These are phyloP conservation scores for Drosophila setosimentum DNA, from an alignment of 2,888 invertebrate genomes.

Conservation along the genomic window DNA sequence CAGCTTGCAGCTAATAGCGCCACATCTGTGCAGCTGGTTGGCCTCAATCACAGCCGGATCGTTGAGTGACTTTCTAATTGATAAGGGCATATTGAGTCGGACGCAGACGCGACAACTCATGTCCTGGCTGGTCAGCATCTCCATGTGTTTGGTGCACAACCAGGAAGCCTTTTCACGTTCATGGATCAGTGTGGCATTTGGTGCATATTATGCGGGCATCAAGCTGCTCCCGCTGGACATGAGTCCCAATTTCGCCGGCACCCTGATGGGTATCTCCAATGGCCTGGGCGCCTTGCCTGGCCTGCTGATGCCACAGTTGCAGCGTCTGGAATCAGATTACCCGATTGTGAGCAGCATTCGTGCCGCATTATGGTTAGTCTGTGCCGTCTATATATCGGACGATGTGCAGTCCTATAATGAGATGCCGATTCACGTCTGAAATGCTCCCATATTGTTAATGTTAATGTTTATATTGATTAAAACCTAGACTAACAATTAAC, in stretches of 20 bases:
- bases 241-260: constrained; percentile 89
- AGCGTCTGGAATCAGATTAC: constrained; percentile 53
- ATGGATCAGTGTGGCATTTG: constrained; percentile 86
- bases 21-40: constrained; percentile 87
- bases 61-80: constrained; percentile 88
- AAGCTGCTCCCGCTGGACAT: constrained; percentile 89
- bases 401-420: constrained; percentile 67
- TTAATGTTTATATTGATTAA: constrained; percentile 36
- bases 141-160: constrained; percentile 42
- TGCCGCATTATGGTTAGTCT: constrained; percentile 58
- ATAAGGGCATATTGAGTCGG: constrained; percentile 77
- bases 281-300: constrained; percentile 90
- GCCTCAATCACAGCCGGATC: constrained; percentile 87
- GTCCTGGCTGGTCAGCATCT: constrained; percentile 88
- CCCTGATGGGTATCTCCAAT: constrained; percentile 89
- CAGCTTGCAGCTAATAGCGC: constrained; percentile 86
- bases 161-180: constrained; percentile 6
- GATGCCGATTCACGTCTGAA: constrained; percentile 1
- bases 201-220: constrained; percentile 89
- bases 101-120: constrained; percentile 83
- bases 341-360: constrained; percentile 86
- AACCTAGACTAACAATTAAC: constrained; percentile 38
- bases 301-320: constrained; percentile 87
- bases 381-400: constrained; percentile 58
- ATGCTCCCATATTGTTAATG: constrained; percentile 4